phyloP scores from a whole-genome alignment of 2,797 vertebrate species.

The Acestrorhynchus altus region DNA sequence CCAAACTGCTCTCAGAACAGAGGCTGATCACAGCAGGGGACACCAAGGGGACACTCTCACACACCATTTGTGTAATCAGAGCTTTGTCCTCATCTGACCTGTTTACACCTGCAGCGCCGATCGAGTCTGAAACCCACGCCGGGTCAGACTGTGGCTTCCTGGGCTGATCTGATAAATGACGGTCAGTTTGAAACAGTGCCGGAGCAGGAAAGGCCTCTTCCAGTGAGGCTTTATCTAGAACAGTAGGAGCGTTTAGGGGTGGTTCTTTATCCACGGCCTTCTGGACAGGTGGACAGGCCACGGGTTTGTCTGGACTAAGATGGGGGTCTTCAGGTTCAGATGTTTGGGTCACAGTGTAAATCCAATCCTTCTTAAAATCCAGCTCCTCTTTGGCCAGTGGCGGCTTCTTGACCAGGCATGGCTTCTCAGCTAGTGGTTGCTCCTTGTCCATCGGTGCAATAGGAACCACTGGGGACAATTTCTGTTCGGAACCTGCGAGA shows the following conservation, averaged over 20 bases:
- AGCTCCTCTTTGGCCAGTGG: slow-evolving; percentile 61
- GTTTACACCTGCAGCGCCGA: slow-evolving; percentile 63
- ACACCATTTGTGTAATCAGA: slow-evolving; percentile 62
- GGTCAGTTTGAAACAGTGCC: slow-evolving; percentile 63
- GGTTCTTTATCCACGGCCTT: not conserved
- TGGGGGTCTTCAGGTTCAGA: not conserved
- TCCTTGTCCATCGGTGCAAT: too few relatives aligned
- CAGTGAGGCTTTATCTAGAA: slow-evolving; percentile 56
- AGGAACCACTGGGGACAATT: too few relatives aligned
- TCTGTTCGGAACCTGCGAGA: slow-evolving; percentile 48
- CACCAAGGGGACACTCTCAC: not conserved
- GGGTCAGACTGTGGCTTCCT: too few relatives aligned
- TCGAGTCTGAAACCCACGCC: too few relatives aligned
- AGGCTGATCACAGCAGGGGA: not conserved
- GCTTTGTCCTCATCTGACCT: slow-evolving; percentile 76
- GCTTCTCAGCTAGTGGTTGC: too few relatives aligned
- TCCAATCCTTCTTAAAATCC: slow-evolving; percentile 58
- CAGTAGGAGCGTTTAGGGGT: slow-evolving; percentile 13
- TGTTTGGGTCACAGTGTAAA: not conserved
- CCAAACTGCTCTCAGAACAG: slow-evolving; percentile 40
- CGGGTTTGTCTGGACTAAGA: not conserved
- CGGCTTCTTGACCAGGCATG: slow-evolving; percentile 67
- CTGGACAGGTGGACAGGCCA: slow-evolving; percentile 13
- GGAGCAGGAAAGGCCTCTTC: slow-evolving; percentile 51
- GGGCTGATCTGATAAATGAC: slow-evolving; percentile 41